Percentiles rank a stretch among this genome's conserved stretches.
Conservation (phyloP, 2,888 invertebrate genomes). For the Rotaria magnacalcarata region DNA sequence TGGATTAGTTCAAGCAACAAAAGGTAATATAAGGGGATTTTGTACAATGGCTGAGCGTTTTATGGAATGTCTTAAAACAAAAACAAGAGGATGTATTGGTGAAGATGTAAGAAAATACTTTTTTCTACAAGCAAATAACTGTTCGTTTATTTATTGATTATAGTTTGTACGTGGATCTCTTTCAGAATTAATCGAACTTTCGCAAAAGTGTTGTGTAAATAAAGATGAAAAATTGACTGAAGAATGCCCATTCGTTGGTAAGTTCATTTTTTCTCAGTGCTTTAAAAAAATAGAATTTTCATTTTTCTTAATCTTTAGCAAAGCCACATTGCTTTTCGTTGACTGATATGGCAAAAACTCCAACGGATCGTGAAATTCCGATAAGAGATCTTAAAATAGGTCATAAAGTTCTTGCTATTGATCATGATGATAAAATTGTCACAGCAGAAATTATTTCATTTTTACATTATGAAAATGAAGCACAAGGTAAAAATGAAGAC, state of each 20-base stretch:
- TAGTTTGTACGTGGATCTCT: constrained; percentile 45
- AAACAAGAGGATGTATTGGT: constrained; percentile 46
- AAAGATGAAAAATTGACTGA: constrained; percentile 32
- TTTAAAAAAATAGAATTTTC: too few relatives aligned
- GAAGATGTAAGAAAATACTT: constrained; percentile 37
- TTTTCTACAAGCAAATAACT: too few relatives aligned
- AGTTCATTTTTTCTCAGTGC: background rate
- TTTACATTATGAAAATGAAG: constrained; percentile 34
- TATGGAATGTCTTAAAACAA: constrained; percentile 46
- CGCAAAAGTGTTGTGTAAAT: constrained; percentile 41
- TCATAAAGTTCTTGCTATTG: constrained; percentile 40
- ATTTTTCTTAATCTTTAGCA: background rate
- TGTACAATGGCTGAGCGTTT: constrained; percentile 45
- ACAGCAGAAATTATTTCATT: constrained; percentile 39
- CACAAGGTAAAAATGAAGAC: background rate
- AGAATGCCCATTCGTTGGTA: constrained; percentile 45
- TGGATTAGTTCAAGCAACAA: constrained; percentile 20
- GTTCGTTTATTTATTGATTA: background rate
- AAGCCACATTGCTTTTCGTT: constrained; percentile 39
- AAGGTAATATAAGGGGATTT: constrained; percentile 32
- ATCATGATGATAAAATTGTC: constrained; percentile 37
- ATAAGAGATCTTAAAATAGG: constrained; percentile 41
- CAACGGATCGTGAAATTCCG: constrained; percentile 38
- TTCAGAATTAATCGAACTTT: constrained; percentile 41
- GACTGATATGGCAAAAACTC: constrained; percentile 36